Base-by-base conservation (phyloP, 2,888 invertebrate species). In the Argyra leucocephala region DNA sequence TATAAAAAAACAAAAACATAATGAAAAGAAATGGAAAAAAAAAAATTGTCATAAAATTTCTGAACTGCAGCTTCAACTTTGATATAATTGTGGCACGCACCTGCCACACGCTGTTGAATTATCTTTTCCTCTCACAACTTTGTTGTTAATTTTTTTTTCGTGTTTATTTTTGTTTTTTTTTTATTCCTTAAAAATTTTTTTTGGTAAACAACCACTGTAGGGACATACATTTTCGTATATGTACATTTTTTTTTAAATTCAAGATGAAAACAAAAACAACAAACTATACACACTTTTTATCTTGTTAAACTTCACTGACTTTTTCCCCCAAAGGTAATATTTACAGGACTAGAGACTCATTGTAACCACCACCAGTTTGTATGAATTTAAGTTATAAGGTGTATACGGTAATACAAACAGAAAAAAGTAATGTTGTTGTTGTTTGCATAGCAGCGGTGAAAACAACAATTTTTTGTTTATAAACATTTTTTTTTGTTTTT, bases 71-170 rank as follows among this genome's bases (percentile, higher is more conserved):
- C 48, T 48, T 48, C 18, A 48, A 48, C 4, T 2, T 48, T 48
- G n/a, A 48, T 48, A 48, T 48, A 48, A 48, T 48, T 48, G 48
- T 48, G 48, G 48, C 48, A 48, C 48, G 48, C 48, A 48, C 48
- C 48, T 48, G 48, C 48, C 48, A 48, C 48, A 48, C 48, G 48
- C 48, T 48, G 48, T 48, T 48, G 48, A 48, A 48, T 48, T 48
- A 48, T 48, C 48, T 48, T 48, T 48, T 48, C 3, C 48, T 48
- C 48, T 48, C 48, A 18, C 48, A 18, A 48, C 48, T 48, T 48
- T 48, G 48, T 48, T 48, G 48, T 48, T 48, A 48, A 48, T 48
- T 48, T 48, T 18, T 15, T 48, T 48, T 48, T 48, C 15, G 5
- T 48, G 18, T 48, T 48, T 48, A 18, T 48, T 48, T 48, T 48